Evolutionary conservation across 2,888 invertebrate genomes (phyloP).

Genomic region (Athrips mouffetella): DNA sequence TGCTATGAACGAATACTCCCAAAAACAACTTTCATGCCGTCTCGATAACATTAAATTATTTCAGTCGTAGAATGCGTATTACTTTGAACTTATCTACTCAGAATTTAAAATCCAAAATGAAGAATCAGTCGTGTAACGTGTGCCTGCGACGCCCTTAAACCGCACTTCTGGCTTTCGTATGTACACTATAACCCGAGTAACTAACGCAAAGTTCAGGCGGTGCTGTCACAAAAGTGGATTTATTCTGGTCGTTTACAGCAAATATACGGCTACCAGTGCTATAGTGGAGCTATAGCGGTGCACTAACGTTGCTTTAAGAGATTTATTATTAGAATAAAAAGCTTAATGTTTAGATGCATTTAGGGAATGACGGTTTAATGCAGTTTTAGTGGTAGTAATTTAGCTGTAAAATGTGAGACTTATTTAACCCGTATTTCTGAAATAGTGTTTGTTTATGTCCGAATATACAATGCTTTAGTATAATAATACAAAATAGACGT

Average conservation of each 20-base stretch:
- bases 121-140: no score
- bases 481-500: no score
- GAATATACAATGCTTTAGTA: no score
- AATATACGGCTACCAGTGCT: constrained; percentile 32
- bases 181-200: not conserved
- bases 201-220: constrained; percentile 26
- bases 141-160: no score
- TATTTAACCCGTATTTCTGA: not conserved
- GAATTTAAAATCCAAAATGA: no score
- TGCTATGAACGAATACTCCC: no score
- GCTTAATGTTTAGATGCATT: constrained; percentile 10
- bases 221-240: constrained; percentile 34
- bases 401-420: not conserved
- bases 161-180: no score
- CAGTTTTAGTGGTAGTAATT: not conserved
- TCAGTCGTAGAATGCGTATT: no score
- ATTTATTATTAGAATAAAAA: constrained; percentile 18
- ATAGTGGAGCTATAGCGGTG: constrained; percentile 34
- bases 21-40: no score
- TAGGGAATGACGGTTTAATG: not conserved
- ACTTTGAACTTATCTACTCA: no score
- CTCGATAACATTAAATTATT: no score
- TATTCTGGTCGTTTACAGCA: constrained; percentile 38
- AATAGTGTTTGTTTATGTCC: no score
- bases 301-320: constrained; percentile 3